phyloP scores from a whole-genome alignment of 1,140 invertebrate species.

The Lordiphosa stackelbergi region DNA sequence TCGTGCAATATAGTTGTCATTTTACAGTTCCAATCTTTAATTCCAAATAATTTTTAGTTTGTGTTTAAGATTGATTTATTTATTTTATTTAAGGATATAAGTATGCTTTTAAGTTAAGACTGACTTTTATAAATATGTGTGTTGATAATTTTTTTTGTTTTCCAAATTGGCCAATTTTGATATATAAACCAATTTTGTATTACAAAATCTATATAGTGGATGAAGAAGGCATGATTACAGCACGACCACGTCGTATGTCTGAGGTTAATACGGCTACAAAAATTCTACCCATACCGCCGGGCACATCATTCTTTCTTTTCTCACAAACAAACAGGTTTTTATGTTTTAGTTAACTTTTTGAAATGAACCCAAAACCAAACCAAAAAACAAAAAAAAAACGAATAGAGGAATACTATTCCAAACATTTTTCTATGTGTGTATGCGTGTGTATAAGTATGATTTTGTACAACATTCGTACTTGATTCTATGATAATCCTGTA shows the following conservation, averaged over 20 bases:
- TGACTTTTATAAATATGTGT: constrained; percentile 32
- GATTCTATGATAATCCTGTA: constrained; percentile 30
- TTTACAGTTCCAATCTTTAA: too few species aligned
- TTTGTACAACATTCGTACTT: constrained; percentile 20
- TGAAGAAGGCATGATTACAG: constrained; percentile 84
- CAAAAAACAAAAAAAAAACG: neutral
- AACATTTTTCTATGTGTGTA: constrained; percentile 10
- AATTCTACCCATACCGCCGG: constrained; percentile 95
- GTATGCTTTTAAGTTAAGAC: constrained; percentile 11
- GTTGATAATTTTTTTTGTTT: constrained; percentile 57
- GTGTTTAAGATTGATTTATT: constrained; percentile 14
- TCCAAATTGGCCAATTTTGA: constrained; percentile 56
- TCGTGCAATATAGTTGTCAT: too few species aligned
- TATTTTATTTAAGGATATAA: neutral
- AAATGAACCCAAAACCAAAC: neutral
- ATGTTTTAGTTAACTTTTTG: constrained; percentile 51
- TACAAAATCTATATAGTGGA: constrained; percentile 75
- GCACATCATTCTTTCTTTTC: constrained; percentile 97
- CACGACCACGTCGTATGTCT: constrained; percentile 92
- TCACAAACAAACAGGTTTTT: constrained; percentile 92
- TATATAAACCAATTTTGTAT: constrained; percentile 62
- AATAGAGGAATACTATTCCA: neutral
- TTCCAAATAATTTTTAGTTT: constrained; percentile 9
- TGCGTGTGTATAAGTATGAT: constrained; percentile 21
- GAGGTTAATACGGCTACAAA: constrained; percentile 90